Base-by-base conservation (phyloP, 2,113 vertebrate species). In the Orycteropus afer region DNA sequence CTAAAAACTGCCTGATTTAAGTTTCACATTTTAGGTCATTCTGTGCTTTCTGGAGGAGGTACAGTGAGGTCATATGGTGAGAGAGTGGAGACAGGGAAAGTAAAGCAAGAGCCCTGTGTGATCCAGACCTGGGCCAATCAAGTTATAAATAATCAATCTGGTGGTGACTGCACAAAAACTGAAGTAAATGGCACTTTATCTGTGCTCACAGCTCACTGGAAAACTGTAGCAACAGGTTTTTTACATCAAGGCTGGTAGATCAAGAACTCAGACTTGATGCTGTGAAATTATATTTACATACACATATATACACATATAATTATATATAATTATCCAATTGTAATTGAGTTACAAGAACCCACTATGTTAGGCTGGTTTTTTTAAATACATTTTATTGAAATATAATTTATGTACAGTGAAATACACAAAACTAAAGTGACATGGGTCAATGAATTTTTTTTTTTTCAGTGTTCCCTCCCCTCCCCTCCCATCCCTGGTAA, bases 261-360 rank as follows among this genome's bases (percentile, higher is more conserved):
- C n/a, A 40, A 77, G 53, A 86, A 71, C 42, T 73, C 10, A 49
- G 51, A 76, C 47, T 40, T 7, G n/a, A 23, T 57, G 45, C 40
- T 65, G n/a, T 57, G 5, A 63, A 71, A 51, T 17, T 85, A 53
- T 29, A 8, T 55, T 89, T 23, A 69, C 15, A 49, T 7, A n/a
- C 3, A 37, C 27, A 53, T 37, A 63, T 7, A 85, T 1, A 65
- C n/a, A 51, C 42, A 15, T 45, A 34, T 22, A 84, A 78, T 87
- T 77, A 83, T 3, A 77, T 29, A 47, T 77, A 92, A 82, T 86
- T 74, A 95, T 27, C 3, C 74, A 77, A 80, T 77, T 85, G 84
- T 65, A 80, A 57, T n/a, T 86, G 37, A 89, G 47, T 79, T 73
- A 49, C 14, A 89, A 96, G 79, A 91, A 61, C 34, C 9, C 63